phyloP scores from a whole-genome alignment of 2,797 vertebrate genomes.

The Pantherophis vulpinus region DNA sequence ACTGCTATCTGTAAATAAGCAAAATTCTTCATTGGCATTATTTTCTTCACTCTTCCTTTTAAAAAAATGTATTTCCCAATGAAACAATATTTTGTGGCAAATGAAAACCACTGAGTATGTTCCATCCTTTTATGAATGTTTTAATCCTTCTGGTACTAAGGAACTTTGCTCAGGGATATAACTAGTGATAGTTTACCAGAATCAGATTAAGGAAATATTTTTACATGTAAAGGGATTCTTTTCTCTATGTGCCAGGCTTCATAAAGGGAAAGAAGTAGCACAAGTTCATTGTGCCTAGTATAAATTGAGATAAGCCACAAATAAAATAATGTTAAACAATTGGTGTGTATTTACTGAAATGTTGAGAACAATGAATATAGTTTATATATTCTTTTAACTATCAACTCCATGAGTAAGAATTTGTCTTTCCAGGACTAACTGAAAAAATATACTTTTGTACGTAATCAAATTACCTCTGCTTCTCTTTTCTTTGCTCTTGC shows the following conservation, averaged over 20 bases:
- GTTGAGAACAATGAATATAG: neutral
- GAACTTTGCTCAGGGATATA: neutral
- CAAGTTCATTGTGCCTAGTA: neutral
- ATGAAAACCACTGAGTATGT: neutral
- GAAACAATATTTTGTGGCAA: neutral
- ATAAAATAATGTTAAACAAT: neutral
- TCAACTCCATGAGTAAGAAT: neutral
- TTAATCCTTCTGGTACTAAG: neutral
- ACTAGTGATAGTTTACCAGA: neutral
- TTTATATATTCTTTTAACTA: neutral
- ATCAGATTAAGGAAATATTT: neutral
- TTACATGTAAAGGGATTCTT: neutral
- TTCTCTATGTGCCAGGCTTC: no score
- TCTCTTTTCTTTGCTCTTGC: conserved; percentile 91
- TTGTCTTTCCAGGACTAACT: neutral
- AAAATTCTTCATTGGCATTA: neutral
- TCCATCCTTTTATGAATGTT: neutral
- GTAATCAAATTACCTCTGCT: conserved; percentile 84
- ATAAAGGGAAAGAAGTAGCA: neutral
- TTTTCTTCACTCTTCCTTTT: neutral
- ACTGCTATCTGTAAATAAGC: neutral
- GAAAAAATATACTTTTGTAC: neutral
- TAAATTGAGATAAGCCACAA: neutral
- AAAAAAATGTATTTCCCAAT: neutral
- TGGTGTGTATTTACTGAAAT: neutral